Conservation (phyloP, 2,113 vertebrate species). For the Nyctibius bracteatus region DNA sequence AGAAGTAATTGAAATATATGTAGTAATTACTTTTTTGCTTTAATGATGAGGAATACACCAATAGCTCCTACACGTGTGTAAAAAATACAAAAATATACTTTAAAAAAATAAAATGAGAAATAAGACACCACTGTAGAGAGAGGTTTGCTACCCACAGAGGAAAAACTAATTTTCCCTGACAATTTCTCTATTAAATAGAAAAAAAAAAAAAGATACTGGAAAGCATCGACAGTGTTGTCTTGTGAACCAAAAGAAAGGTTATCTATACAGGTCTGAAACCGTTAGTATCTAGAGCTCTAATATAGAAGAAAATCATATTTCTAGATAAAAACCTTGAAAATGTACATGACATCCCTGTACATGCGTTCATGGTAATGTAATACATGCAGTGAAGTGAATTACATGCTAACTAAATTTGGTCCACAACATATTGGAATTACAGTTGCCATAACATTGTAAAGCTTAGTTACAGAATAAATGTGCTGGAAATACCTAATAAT, state of each 20-base stretch:
- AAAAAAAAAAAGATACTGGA: background rate
- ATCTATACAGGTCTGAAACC: background rate
- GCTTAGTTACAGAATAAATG: background rate
- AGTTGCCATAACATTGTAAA: background rate
- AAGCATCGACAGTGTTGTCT: background rate
- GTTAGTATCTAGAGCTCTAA: background rate
- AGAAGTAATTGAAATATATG: background rate
- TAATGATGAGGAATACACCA: background rate
- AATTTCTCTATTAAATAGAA: background rate
- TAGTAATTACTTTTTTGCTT: background rate
- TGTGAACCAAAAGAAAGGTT: background rate
- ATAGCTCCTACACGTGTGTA: background rate
- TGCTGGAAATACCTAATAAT: background rate
- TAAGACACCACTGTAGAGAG: background rate
- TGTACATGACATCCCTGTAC: background rate
- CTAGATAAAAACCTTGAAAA: background rate
- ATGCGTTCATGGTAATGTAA: background rate
- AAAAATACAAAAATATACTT: background rate
- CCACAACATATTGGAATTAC: background rate
- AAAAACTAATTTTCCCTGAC: background rate
- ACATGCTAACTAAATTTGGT: background rate
- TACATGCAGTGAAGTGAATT: background rate
- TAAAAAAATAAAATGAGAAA: background rate
- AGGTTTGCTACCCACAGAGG: background rate
- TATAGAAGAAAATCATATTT: background rate